Evolutionary conservation across 2,888 invertebrate genomes (phyloP).

Genomic region (Platycnemis pennipes): DNA sequence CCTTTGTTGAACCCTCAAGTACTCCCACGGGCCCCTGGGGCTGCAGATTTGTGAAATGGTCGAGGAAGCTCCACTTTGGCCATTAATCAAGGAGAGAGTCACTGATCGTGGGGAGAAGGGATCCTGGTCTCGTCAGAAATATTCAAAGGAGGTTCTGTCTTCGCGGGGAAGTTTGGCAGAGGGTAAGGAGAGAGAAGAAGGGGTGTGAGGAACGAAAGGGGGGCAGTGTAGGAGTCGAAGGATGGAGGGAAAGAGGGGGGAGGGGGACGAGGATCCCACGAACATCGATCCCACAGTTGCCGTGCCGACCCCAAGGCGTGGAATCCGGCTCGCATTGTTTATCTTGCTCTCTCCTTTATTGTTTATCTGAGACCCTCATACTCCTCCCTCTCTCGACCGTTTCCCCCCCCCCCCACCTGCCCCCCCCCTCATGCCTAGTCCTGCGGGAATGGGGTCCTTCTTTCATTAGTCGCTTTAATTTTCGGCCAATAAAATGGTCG

Average conservation of each 20-base stretch:
- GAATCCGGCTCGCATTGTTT: not conserved
- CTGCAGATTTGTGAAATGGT: no score
- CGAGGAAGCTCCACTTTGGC: not conserved
- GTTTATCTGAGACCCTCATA: not conserved
- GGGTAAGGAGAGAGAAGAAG: no score
- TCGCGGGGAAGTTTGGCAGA: no score
- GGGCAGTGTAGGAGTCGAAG: no score
- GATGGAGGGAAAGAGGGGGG: not conserved
- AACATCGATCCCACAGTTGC: not conserved
- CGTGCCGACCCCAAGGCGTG: not conserved
- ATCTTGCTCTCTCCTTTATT: not conserved
- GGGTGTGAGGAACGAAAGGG: no score
- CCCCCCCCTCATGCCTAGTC: not conserved
- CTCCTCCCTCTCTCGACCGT: not conserved
- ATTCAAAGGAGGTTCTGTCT: not conserved
- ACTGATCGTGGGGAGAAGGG: constrained; percentile 29
- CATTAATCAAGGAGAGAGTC: constrained; percentile 25
- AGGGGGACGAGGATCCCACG: not conserved
- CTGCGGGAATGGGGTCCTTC: not conserved
- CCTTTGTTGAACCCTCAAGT: no score
- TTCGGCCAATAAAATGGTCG: not conserved
- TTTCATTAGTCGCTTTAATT: constrained; percentile 21
- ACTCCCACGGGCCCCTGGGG: no score
- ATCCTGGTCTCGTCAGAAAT: not conserved
- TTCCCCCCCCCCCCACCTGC: not conserved